Conservation (phyloP, 2,113 vertebrate species). For the Illadopsis cleaveri region DNA sequence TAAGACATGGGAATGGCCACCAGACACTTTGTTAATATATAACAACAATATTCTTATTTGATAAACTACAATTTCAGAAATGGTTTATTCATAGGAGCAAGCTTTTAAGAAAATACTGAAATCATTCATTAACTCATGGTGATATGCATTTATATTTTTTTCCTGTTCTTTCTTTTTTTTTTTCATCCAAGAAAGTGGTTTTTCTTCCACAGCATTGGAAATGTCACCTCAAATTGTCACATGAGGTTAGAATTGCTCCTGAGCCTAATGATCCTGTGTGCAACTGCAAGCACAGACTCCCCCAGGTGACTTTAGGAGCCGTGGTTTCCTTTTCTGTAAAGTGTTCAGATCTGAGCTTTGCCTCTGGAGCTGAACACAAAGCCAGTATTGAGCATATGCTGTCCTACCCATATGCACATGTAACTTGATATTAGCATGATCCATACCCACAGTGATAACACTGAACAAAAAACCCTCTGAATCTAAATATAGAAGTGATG, state of each 20-base stretch:
- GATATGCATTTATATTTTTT: neutral
- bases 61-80: conserved; percentile 64
- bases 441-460: neutral
- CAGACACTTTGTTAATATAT: conserved; percentile 66
- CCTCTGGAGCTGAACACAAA: neutral
- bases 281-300: neutral
- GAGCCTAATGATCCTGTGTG: neutral
- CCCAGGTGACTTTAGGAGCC: conserved; percentile 17
- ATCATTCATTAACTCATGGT: conserved; percentile 70
- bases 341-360: neutral
- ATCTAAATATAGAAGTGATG: neutral
- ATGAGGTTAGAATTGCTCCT: neutral
- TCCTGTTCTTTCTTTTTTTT: neutral
- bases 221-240: conserved; percentile 22
- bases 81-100: conserved; percentile 49
- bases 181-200: neutral
- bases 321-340: neutral
- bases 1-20: conserved; percentile 43
- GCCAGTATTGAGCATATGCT: neutral
- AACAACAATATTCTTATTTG: neutral
- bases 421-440: neutral
- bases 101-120: conserved; percentile 58
- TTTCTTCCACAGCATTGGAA: conserved; percentile 37
- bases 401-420: conserved; percentile 8
- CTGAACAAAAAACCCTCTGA: neutral